These are phyloP conservation scores for Tyto alba DNA, from an alignment of 2,113 vertebrate species.

Conservation along the genomic window DNA sequence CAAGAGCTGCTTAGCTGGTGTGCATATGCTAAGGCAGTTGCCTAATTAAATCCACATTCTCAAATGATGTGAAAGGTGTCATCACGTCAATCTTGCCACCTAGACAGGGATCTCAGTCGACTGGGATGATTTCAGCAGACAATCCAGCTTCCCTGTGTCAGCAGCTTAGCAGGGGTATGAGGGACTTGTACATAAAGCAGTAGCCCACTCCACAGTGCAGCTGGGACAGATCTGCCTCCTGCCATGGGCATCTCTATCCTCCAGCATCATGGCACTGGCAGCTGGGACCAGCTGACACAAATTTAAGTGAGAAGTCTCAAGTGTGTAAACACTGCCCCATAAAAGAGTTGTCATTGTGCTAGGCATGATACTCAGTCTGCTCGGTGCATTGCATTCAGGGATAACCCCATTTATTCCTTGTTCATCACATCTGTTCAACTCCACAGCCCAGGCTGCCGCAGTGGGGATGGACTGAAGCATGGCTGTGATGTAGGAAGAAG, in stretches of 20 bases:
- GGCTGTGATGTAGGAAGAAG: background rate
- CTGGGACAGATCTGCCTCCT: background rate
- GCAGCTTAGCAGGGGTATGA: background rate
- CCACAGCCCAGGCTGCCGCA: background rate
- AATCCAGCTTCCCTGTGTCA: background rate
- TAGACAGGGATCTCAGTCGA: background rate
- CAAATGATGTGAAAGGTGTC: background rate
- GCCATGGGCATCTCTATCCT: background rate
- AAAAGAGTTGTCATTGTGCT: background rate
- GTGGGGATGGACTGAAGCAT: background rate
- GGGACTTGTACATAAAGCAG: background rate
- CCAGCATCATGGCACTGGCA: background rate
- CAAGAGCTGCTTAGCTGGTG: background rate
- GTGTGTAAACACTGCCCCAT: background rate
- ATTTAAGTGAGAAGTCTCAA: background rate
- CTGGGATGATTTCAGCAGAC: background rate
- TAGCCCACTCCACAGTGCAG: fast-evolving
- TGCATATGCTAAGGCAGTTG: background rate
- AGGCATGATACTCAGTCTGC: background rate
- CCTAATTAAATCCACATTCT: background rate
- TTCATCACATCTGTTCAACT: background rate
- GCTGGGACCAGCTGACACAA: background rate
- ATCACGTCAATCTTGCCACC: background rate
- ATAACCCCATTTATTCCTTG: background rate
- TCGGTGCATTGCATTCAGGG: background rate